These are phyloP conservation scores for Muntiacus muntjak DNA, from an alignment of 2,113 vertebrate genomes.

Conservation along the genomic window DNA sequence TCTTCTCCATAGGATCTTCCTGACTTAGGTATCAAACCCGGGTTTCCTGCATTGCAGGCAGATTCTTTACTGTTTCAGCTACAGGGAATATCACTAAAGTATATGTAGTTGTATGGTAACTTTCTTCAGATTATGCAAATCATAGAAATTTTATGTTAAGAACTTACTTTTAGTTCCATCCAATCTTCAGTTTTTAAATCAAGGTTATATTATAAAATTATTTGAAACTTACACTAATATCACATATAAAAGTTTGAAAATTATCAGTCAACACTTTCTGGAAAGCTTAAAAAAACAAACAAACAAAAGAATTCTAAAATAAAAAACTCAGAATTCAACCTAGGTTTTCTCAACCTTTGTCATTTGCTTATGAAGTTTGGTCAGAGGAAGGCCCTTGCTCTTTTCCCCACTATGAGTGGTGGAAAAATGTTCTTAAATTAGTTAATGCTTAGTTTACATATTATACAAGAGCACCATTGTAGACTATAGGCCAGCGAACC, in stretches of 20 bases:
- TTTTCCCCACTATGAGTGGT: background rate
- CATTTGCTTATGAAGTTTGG: background rate
- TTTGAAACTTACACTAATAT: background rate
- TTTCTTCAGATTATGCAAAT: background rate
- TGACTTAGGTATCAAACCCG: fast-evolving
- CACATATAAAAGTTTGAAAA: background rate
- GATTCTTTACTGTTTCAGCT: background rate
- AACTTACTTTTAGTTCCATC: background rate
- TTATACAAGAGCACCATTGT: background rate
- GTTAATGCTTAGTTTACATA: background rate
- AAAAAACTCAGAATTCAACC: background rate
- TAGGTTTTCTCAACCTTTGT: background rate
- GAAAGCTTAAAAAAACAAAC: background rate
- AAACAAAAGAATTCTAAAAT: background rate
- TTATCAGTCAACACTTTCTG: background rate
- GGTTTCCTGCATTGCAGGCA: background rate
- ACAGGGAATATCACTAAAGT: background rate
- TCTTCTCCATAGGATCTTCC: background rate
- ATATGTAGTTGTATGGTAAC: background rate
- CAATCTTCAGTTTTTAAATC: background rate
- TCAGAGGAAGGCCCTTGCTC: background rate
- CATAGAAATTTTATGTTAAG: background rate
- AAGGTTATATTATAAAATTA: slow-evolving; percentile 12
- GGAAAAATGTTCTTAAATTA: background rate
- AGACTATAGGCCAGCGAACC: background rate